These are phyloP conservation scores for Astatoreochromis straeleni DNA, from an alignment of 2,113 vertebrate genomes.

Conservation along the genomic window DNA sequence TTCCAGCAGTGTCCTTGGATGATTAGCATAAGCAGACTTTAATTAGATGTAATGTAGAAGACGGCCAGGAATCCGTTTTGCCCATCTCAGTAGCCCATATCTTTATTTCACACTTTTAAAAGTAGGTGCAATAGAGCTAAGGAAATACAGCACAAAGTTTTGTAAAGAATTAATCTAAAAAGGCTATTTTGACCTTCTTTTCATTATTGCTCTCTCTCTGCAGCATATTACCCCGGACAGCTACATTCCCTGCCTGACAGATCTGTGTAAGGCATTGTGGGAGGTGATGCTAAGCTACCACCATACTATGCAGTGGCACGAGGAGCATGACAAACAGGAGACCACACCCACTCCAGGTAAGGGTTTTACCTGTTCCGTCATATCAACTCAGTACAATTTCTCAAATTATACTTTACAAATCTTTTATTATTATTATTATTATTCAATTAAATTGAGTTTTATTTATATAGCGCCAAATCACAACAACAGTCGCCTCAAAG, in stretches of 20 bases:
- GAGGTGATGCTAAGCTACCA: conserved; percentile 99
- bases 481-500: not conserved
- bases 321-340: conserved; percentile 80
- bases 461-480: not conserved
- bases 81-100: not conserved
- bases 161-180: not conserved
- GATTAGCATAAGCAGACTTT: not conserved
- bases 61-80: not conserved
- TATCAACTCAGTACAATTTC: not conserved
- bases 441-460: not conserved
- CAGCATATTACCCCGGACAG: conserved; percentile 96
- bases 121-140: not conserved
- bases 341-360: conserved; percentile 61
- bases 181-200: not conserved
- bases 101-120: not conserved
- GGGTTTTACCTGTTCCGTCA: not conserved
- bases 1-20: not conserved
- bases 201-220: not conserved
- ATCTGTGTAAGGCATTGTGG: conserved; percentile 97
- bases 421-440: not conserved
- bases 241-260: conserved; percentile 95
- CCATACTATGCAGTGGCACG: conserved; percentile 95
- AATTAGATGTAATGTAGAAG: not conserved
- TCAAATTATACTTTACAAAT: not conserved
- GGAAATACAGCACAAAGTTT: not conserved